Evolutionary conservation across 1,140 invertebrate species (phyloP), one percentile per base, ranked within the genome.

Genomic region (Latrodectus geometricus): DNA sequence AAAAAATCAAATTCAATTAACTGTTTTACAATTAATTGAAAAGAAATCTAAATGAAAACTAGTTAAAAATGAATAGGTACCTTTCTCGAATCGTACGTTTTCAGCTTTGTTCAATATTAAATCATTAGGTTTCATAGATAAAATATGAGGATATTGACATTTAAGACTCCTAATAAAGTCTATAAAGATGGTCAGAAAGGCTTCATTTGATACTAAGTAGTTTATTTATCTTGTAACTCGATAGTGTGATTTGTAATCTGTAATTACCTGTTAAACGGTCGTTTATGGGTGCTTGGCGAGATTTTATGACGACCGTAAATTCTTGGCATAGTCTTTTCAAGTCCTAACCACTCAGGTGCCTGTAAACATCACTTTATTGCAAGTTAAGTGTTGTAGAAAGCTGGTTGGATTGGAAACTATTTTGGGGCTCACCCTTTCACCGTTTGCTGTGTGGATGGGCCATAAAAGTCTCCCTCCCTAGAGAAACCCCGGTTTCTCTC

Each of bases 341-440:
- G 52, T 56, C 52, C 35, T 4, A 48, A 50, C 50, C 50, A 48
- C 23, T 72, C 54, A 83, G 23, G 80, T 65, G 80, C 21, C 23
- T 70, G 78, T 86, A 86, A 86, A 86, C 83, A 86, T 86, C 66
- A 52, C 23, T 86, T 86, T 86, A 86, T 86, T 69, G 83, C 83
- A 72, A 78, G 83, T 86, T 86, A 86, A 86, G 83, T 86, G 83
- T 78, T 86, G 83, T 61, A 78, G 76, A 69, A 54, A 70, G 82
- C 61, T 66, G 65, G 61, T 48, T 49, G 83, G 83, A 86, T 86
- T 77, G 66, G 52, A 77, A 78, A 86, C 83, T 78, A 86, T 86
- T 86, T 77, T 72, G 14, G 72, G 72, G 35, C 12, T 20, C 49
- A 75, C 73, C 73, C 73, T 75, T 75, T 75, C n/a, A 35, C 70